These are phyloP conservation scores for Drosophila hamatofila DNA, from an alignment of 2,888 invertebrate genomes.

Conservation along the genomic window DNA sequence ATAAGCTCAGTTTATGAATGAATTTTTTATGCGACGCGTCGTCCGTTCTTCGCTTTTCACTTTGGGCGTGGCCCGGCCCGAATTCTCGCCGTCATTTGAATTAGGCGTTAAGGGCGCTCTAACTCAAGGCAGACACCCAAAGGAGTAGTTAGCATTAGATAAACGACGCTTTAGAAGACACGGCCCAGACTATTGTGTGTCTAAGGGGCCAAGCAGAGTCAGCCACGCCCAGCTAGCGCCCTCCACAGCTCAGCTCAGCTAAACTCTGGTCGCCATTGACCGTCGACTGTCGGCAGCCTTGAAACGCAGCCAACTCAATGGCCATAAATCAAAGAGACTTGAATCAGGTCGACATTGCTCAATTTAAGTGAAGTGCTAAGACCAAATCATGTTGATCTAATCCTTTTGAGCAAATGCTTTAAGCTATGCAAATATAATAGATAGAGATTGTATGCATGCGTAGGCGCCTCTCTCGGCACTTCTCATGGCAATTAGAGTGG, in stretches of 20 bases:
- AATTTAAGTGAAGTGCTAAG: not conserved
- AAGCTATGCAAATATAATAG: conserved; percentile 14
- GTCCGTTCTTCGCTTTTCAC: conserved; percentile 1
- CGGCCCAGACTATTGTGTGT: conserved; percentile 45
- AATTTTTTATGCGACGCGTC: conserved; percentile 66
- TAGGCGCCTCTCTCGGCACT: not conserved
- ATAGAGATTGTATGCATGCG: not conserved
- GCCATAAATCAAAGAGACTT: conserved; percentile 61
- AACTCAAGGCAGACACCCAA: conserved; percentile 74
- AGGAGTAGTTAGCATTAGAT: conserved; percentile 77
- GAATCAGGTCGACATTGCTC: conserved; percentile 3
- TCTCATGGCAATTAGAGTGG: conserved; percentile 17
- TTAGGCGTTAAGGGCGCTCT: conserved; percentile 44
- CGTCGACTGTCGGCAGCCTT: conserved; percentile 54
- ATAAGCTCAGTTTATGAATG: conserved; percentile 72
- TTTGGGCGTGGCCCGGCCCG: conserved; percentile 3
- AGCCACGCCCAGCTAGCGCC: not conserved
- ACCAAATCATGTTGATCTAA: conserved; percentile 18
- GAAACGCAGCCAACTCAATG: conserved; percentile 31
- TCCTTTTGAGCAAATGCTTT: conserved; percentile 25
- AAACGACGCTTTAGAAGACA: conserved; percentile 67
- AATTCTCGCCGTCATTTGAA: conserved; percentile 36
- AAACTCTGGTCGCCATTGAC: conserved; percentile 29
- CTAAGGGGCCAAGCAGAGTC: not conserved
- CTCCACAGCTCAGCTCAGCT: not conserved